These are phyloP conservation scores for Rhyacichthys aspro DNA, from an alignment of 2,797 vertebrate species.

Conservation along the genomic window DNA sequence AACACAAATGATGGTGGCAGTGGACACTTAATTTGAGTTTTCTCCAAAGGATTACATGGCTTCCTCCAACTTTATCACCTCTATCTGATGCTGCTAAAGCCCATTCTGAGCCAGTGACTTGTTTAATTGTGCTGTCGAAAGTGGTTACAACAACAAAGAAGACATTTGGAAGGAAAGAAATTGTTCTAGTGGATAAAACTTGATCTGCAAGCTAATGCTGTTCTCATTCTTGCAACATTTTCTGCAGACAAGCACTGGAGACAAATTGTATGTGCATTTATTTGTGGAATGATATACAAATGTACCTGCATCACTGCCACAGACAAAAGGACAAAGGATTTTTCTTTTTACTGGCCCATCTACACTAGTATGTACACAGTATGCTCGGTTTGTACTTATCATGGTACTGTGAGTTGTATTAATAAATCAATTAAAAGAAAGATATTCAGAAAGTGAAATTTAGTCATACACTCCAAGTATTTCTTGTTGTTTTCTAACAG, in stretches of 20 bases:
- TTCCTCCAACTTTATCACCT: slow-evolving; percentile 3
- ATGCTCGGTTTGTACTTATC: too few species aligned
- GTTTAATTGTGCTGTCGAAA: slow-evolving; percentile 17
- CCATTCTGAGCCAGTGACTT: slow-evolving; percentile 1
- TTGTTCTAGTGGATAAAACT: not conserved
- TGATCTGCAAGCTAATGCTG: not conserved
- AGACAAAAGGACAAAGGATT: not conserved
- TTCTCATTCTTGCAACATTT: not conserved
- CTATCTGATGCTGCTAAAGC: slow-evolving; percentile 5
- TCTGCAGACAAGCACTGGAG: not conserved
- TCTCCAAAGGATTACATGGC: not conserved
- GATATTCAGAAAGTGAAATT: not conserved
- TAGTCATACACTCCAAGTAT: not conserved
- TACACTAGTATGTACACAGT: too few species aligned
- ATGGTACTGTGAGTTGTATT: too few species aligned
- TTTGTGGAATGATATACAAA: not conserved
- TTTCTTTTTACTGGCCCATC: not conserved
- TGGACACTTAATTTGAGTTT: slow-evolving; percentile 1
- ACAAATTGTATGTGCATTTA: not conserved
- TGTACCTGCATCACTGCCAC: not conserved
- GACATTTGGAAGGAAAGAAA: slow-evolving; percentile 1
- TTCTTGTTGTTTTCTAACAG: not conserved
- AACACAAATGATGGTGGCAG: not conserved
- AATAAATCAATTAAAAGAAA: too few species aligned
- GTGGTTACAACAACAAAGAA: slow-evolving; percentile 5